Conservation (phyloP, 2,888 invertebrate genomes). For the Pachymerium ferrugineum region DNA sequence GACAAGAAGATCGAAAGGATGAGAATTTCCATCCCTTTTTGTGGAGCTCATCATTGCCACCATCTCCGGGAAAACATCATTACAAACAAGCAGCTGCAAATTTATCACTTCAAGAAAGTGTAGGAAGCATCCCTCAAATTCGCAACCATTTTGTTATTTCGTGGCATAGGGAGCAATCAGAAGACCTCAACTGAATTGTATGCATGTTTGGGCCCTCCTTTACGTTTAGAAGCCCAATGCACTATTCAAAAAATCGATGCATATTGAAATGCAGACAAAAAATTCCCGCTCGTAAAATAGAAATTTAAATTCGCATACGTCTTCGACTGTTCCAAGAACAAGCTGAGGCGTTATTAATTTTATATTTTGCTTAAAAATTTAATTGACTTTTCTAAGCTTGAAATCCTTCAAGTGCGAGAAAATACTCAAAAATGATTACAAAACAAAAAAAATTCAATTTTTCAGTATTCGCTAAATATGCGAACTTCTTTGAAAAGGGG, state of each 20-base stretch:
- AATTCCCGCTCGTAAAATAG: not conserved
- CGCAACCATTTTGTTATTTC: constrained; percentile 1
- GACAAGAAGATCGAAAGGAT: constrained; percentile 18
- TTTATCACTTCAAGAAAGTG: constrained; percentile 11
- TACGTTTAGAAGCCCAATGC: not conserved
- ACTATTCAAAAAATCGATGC: constrained; percentile 10
- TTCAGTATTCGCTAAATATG: no score
- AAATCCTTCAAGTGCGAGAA: no score
- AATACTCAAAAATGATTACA: no score
- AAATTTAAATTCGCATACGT: not conserved
- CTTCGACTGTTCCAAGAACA: no score
- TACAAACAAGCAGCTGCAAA: constrained; percentile 20
- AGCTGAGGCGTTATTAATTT: no score
- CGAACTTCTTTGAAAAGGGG: no score
- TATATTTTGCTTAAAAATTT: no score
- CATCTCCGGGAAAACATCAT: constrained; percentile 18
- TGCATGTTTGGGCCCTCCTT: not conserved
- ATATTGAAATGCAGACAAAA: constrained; percentile 6
- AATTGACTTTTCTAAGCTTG: no score
- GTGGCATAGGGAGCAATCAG: constrained; percentile 12
- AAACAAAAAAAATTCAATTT: no score
- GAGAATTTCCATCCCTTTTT: constrained; percentile 20
- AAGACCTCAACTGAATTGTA: constrained; percentile 2
- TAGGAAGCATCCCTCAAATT: not conserved
- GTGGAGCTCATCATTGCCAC: constrained; percentile 17